Conservation (phyloP, 2,113 vertebrate species). For the Myodes glareolus region DNA sequence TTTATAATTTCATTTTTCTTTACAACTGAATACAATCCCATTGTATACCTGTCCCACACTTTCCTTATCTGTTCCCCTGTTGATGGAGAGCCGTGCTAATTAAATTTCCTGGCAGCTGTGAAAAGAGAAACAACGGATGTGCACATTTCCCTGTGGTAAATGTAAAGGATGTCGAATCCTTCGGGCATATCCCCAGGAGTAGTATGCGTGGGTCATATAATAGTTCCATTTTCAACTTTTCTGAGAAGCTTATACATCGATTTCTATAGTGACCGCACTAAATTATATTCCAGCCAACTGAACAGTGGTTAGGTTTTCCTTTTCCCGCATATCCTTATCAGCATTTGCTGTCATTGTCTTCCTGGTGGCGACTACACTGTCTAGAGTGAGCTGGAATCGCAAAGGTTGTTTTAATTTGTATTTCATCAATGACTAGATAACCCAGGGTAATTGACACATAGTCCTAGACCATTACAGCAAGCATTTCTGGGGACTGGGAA, state of each 20-base stretch:
- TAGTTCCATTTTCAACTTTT: not conserved
- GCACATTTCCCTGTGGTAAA: not conserved
- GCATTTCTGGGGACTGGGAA: not conserved
- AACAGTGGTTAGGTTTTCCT: not conserved
- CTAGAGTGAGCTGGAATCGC: not conserved
- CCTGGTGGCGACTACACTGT: not conserved
- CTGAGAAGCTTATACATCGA: not conserved
- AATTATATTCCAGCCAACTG: not conserved
- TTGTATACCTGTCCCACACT: not conserved
- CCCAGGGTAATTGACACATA: not conserved
- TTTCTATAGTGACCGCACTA: not conserved
- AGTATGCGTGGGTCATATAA: not conserved
- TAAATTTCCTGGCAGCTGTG: not conserved
- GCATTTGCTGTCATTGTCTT: not conserved
- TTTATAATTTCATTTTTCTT: not conserved
- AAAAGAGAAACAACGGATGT: not conserved
- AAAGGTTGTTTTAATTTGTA: not conserved
- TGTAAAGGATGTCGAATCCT: too few species aligned
- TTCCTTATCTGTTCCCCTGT: not conserved
- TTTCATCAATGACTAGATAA: not conserved
- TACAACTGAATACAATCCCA: not conserved
- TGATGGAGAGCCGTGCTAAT: not conserved
- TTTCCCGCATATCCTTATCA: not conserved
- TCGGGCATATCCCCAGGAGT: not conserved
- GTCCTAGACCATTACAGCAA: not conserved